Evolutionary conservation across 2,113 vertebrate genomes (phyloP).

Genomic region (Oncorhynchus masou): DNA sequence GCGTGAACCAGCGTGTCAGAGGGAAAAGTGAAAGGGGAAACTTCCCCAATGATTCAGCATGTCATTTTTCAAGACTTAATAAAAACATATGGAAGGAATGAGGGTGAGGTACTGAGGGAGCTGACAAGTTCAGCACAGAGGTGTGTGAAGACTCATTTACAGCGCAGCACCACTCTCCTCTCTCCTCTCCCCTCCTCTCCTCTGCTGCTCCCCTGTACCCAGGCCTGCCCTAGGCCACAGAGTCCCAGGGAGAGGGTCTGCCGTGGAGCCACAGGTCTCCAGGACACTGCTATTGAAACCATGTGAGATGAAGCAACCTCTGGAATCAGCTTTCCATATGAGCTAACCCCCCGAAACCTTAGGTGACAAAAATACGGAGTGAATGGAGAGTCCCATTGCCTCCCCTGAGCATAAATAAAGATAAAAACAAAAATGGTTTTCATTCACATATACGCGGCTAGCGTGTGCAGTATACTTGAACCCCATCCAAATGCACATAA

Average conservation of each 20-base stretch:
- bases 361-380: conserved; percentile 64
- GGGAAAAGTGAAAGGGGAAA: conserved; percentile 6
- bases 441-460: background rate
- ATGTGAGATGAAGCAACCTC: conserved; percentile 75
- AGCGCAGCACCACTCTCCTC: conserved; percentile 4
- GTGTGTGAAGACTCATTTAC: conserved; percentile 38
- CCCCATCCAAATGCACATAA: background rate
- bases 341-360: conserved; percentile 61
- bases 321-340: conserved; percentile 68
- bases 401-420: conserved; percentile 52
- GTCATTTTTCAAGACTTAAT: conserved; percentile 38
- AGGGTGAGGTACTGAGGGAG: background rate
- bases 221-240: conserved; percentile 34
- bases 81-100: conserved; percentile 39
- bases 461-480: no score
- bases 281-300: conserved; percentile 72
- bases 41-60: conserved; percentile 36
- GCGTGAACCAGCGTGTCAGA: background rate
- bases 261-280: conserved; percentile 50
- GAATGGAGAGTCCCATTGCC: conserved; percentile 53
- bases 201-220: conserved; percentile 21
- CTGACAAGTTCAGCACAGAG: background rate
- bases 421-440: conserved; percentile 38
- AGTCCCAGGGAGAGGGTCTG: conserved; percentile 42
- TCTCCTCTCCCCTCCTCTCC: background rate